Evolutionary conservation across 1,140 invertebrate species (phyloP).

Genomic region (Drosophila micromelanica): DNA sequence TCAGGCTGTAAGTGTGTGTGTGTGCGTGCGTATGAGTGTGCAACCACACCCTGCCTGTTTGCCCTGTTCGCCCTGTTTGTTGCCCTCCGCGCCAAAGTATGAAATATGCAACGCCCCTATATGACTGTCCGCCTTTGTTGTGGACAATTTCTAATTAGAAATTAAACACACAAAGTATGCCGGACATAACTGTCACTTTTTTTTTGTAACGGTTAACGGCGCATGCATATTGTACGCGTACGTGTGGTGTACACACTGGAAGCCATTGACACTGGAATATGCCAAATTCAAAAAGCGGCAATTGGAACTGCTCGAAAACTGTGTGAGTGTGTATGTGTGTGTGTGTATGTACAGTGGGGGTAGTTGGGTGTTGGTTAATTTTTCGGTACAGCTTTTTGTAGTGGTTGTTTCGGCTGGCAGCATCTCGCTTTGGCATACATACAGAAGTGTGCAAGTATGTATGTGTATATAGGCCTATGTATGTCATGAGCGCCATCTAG

Average conservation of each 20-base stretch:
- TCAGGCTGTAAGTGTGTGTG: conserved; percentile 15
- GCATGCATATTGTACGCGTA: conserved; percentile 24
- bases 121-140: conserved; percentile 55
- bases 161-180: conserved; percentile 56
- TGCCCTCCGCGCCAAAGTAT: conserved; percentile 64
- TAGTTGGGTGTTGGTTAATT: conserved; percentile 69
- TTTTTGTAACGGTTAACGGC: conserved; percentile 54
- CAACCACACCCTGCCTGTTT: conserved; percentile 69
- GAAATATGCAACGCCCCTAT: conserved; percentile 64
- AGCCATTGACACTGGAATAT: conserved; percentile 63
- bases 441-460: conserved; percentile 32
- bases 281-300: conserved; percentile 76
- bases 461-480: conserved; percentile 57
- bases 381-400: conserved; percentile 66
- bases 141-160: conserved; percentile 80
- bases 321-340: conserved; percentile 29
- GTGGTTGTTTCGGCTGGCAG: conserved; percentile 66
- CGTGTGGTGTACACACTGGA: conserved; percentile 62
- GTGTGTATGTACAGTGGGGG: conserved; percentile 50
- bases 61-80: conserved; percentile 17
- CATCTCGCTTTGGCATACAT: conserved; percentile 72
- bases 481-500: conserved; percentile 80
- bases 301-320: conserved; percentile 56
- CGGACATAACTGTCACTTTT: conserved; percentile 74
- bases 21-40: conserved; percentile 21